Evolutionary conservation across 2,797 vertebrate species (phyloP).

Genomic region (Thalassophryne amazonica): DNA sequence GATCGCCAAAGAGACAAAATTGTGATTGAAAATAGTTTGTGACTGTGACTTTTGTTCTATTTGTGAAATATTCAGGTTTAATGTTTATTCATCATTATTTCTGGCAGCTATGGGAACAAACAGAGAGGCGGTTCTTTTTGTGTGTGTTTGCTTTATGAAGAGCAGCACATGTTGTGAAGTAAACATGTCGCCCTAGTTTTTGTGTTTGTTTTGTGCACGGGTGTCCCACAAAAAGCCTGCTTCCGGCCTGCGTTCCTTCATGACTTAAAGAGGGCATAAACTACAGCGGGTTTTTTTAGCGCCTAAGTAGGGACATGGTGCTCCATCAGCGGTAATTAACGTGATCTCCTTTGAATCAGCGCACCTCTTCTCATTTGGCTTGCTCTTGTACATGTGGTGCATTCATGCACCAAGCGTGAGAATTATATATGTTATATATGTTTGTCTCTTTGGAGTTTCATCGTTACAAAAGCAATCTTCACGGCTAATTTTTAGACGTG

Average conservation of each 20-base stretch:
- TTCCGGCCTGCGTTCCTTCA: constrained; percentile 64
- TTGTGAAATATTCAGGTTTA: constrained; percentile 23
- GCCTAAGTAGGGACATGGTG: constrained; percentile 13
- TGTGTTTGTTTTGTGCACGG: constrained; percentile 57
- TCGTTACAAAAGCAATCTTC: constrained; percentile 7
- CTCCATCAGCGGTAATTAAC: constrained; percentile 42
- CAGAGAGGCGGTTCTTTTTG: constrained; percentile 23
- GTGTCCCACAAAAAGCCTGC: constrained; percentile 60
- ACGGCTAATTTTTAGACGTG: constrained; percentile 9
- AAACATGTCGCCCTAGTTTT: constrained; percentile 67
- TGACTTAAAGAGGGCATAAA: constrained; percentile 42
- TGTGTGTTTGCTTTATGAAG: constrained; percentile 44
- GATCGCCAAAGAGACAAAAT: constrained; percentile 35
- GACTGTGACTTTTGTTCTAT: constrained; percentile 13
- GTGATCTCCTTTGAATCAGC: constrained; percentile 12
- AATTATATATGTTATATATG: neutral
- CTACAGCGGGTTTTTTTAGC: constrained; percentile 36
- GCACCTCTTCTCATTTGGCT: neutral
- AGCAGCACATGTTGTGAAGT: constrained; percentile 40
- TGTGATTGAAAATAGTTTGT: constrained; percentile 32
- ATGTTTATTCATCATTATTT: constrained; percentile 22
- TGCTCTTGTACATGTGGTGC: neutral
- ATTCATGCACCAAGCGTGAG: neutral
- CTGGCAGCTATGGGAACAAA: constrained; percentile 43
- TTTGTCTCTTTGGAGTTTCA: neutral